Base-by-base conservation (phyloP, 2,888 invertebrate genomes). In the Thera obeliscata region DNA sequence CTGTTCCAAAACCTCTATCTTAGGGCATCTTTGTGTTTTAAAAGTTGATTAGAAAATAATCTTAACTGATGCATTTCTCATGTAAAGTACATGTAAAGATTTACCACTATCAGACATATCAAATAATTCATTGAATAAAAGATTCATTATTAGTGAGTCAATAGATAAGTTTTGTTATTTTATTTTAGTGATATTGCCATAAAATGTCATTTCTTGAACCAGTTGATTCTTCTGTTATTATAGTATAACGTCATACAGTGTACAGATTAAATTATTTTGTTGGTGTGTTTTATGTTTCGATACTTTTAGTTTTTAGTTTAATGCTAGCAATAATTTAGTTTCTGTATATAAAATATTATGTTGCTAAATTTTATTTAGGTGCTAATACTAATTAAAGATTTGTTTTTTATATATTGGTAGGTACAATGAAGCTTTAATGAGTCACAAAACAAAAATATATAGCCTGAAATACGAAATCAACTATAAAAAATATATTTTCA, bases 181-280 rank as follows among this genome's bases (percentile, higher is more conserved):
- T 69, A 69, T 66, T 69, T 77, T 80, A 82, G 79, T 79, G 78
- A 75, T 83, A 85, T 87, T 90, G 92, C 91, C 91, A 92, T 92
- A 91, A 63, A 84, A 80, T 67, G 64, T 55, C 54, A 54, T 66
- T 70, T 70, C 35, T 79, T 77, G 76, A 87, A 86, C 87, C 89
- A 87, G 87, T 90, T 87, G 81, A 82, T 79, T 82, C 75, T 80
- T 81, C 79, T 81, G 80, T 76, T 71, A 61, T 7, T 46, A 35
- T 74, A 78, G 35, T 55, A 77, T 84, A 84, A 78, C 83, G 80
- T 78, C 81, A 82, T 82, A 79, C 78, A 77, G 81, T 93, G 92
- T 93, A 93, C 90, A 92, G 92, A 87, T 80, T 92, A 89, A 90
- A 86, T 92, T 91, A 91, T 91, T 90, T 83, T 86, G 82, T 88